A percentile compares a stretch with the other conserved stretches of the same genome.
These are phyloP conservation scores for Upupa epops DNA, from an alignment of 2,113 vertebrate species.

Conservation along the genomic window DNA sequence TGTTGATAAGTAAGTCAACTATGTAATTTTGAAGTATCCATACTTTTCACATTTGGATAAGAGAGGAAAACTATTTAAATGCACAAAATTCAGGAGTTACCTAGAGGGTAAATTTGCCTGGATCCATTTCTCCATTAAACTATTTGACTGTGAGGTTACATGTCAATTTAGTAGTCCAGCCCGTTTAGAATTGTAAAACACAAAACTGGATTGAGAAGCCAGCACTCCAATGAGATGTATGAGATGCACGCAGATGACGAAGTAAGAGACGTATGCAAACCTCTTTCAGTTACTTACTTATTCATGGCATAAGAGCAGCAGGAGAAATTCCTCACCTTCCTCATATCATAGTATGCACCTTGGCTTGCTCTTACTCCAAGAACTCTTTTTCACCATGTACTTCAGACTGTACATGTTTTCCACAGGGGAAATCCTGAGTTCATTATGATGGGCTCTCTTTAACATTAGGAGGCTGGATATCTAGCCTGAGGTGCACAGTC, in stretches of 20 bases:
- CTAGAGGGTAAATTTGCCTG: neutral
- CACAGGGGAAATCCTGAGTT: neutral
- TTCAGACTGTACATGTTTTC: neutral
- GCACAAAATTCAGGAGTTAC: neutral
- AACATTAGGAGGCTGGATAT: neutral
- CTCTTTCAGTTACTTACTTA: neutral
- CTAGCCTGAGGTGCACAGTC: neutral
- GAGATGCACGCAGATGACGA: neutral
- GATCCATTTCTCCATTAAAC: neutral
- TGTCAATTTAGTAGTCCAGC: neutral
- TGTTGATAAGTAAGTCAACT: neutral
- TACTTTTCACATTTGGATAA: neutral
- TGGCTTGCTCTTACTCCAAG: neutral
- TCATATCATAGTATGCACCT: neutral
- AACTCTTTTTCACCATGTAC: neutral
- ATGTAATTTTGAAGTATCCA: neutral
- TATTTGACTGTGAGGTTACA: neutral
- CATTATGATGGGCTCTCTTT: neutral
- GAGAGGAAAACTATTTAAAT: neutral
- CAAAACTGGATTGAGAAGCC: neutral
- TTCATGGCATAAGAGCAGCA: neutral
- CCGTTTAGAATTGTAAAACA: neutral
- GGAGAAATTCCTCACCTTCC: neutral
- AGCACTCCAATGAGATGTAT: neutral
- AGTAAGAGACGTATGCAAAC: neutral